Evolutionary conservation across 35 echinoderm and acorn worm genomes (phyloP), one percentile per base, ranked within the genome.

Genomic region (Acanthaster planci): DNA sequence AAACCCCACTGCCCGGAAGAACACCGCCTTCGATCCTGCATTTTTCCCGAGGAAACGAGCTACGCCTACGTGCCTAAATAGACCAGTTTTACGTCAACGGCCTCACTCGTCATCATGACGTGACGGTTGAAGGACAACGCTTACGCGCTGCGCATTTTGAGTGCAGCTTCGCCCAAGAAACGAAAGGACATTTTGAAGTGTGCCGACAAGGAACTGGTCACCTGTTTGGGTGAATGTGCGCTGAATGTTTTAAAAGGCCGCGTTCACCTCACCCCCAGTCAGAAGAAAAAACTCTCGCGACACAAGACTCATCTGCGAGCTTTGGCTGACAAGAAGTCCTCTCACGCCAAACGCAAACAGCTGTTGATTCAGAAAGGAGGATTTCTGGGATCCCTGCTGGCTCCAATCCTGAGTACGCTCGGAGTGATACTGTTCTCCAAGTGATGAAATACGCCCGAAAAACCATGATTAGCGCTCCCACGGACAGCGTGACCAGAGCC

Each of bases 181-280:
- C 34, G 89, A 30, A 95, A 84, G 72, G 84, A 51, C 22, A 50
- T 95, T 37, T 38, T 91, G 57, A 68, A 58, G 39, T 51, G 79
- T 18, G 77, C 85, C 38, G 79, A 87, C 31, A 55, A 80, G 18
- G 78, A 72, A 32, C 44, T 95, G 55, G 34, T 95, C 18, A 76
- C 67, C 52, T 67, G 54, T 72, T 7, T 96, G 2, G 85, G 89
- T 37, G 89, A 95, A 87, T 91, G 88, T 52, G 52, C 34, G 10
- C 31, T 83, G 18, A 95, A 95, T 57, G 81, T 88, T 7, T 83
- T 95, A 84, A 84, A 90, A 60, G 78, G 93, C 30, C 86, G 77
- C 50, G 84, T 94, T 37, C 51, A 35, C 35, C 40, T 94, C 7
- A 55, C 93, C 16, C 17, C 51, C 8, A 47, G 21, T 84, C 89